Base-by-base conservation (phyloP, 2,113 vertebrate genomes). In the Dasyprocta punctata region DNA sequence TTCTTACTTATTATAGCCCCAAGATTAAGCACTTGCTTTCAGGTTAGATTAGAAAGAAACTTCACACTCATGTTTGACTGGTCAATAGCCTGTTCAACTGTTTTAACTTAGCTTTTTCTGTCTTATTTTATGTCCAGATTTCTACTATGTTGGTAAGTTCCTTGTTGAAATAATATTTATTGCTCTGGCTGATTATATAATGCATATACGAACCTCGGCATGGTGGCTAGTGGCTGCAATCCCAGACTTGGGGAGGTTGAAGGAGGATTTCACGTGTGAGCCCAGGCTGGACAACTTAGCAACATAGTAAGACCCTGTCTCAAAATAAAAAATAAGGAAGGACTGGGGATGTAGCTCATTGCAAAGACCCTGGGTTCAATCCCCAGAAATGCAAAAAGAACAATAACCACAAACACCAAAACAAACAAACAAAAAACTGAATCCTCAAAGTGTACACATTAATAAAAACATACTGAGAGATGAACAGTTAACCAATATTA, bases 41-140 rank as follows among this genome's bases (percentile, higher is more conserved):
- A 92, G 75, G 14, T 88, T 78, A 71, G 61, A 2, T 85, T 73
- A 91, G 56, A 89, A 75, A n/a, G 4, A 84, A 75, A 86, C 20
- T 71, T 95, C 67, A 83, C 19, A 60, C 38, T 90, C 44, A 80
- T 44, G 44, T 61, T 85, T 89, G 41, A 88, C 47, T 65, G 44
- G 84, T 12, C 24, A 92, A 67, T 20, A 95, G 26, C 3, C 41
- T 52, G 7, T 77, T 94, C 86, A 82, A 56, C 26, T 73, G 89
- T 89, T 41, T 77, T 90, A 90, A 93, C 26, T 83, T 94, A 82
- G 36, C 3, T 71, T 63, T 58, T 61, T 94, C 83, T 90, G 20
- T 52, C 63, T 90, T 12, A 13, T 83, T 96, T 96, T 90, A 12
- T 73, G 61, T 90, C 38, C 36, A 38, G 33, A 96, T 94, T 84